A percentile compares a stretch with the other conserved stretches of the same genome.
Evolutionary conservation across 2,113 vertebrate genomes (phyloP).

Genomic region (Helogale parvula): DNA sequence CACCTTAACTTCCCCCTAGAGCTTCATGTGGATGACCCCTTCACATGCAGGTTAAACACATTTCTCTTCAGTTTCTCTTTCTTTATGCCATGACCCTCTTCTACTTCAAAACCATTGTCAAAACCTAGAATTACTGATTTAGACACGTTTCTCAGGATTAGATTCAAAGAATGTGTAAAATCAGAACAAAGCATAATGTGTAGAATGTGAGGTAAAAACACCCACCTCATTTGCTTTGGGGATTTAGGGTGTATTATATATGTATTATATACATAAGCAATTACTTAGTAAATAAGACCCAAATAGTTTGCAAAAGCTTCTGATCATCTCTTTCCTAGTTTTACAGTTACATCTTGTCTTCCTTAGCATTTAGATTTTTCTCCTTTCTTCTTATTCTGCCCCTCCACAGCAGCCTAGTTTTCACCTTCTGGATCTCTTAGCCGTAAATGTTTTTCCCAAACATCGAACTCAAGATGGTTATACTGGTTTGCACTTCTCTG

Average conservation of each 20-base stretch:
- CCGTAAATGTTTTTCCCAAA: not conserved
- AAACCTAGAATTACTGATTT: not conserved
- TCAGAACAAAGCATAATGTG: not conserved
- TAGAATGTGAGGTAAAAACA: not conserved
- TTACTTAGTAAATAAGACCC: not conserved
- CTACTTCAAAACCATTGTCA: not conserved
- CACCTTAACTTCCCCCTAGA: not conserved
- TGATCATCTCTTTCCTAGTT: not conserved
- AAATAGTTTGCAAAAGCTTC: not conserved
- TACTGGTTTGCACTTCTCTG: not conserved
- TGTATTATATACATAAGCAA: not conserved
- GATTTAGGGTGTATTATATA: not conserved
- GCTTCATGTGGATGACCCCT: not conserved
- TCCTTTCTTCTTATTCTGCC: not conserved
- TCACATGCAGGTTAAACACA: not conserved
- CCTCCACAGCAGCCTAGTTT: not conserved
- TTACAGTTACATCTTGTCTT: not conserved
- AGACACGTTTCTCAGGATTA: not conserved
- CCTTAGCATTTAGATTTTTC: not conserved
- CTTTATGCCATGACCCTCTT: not conserved
- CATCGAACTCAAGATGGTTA: not conserved
- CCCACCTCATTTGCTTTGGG: not conserved
- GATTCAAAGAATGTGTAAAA: not conserved
- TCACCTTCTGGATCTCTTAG: not conserved
- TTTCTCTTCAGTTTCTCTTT: slow-evolving; percentile 12